Evolutionary conservation across 2,888 invertebrate genomes (phyloP), one percentile per base, ranked within the genome.

Genomic region (Pemphredon lugubris): DNA sequence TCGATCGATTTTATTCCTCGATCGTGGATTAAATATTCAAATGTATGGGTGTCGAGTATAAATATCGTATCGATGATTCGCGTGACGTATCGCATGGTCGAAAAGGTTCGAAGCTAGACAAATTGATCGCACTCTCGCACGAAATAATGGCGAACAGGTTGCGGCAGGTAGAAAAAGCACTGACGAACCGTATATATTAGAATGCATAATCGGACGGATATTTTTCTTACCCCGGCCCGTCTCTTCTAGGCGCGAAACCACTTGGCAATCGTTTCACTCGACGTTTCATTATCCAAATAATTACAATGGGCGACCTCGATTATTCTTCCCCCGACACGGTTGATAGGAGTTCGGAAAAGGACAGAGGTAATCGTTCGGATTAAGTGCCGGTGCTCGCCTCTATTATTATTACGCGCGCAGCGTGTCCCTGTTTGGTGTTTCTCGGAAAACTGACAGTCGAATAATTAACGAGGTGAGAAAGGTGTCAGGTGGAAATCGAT

Each of bases 101-200:
- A 21, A 23, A 23, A 21, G 3, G n/a, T 2, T 45, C 45, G 23
- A 23, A 11, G 45, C n/a, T n/a, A n/a, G n/a, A 23, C 45, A 23
- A 5, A 23, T 2, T 5, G 42, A 9, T 42, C 18, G n/a, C 40
- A 11, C 40, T 18, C 4, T 40, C 2, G 40, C 16, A 4, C 11
- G 14, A 4, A 21, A 45, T 45, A 45, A 45, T 45, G 23, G 23
- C 21, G 1, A 45, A 14, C 45, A 21, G 23, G 23, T 32, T 14
- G 16, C 11, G 13, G 30, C 55, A 45, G 55, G 55, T 57, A 57
- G 34, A 14, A 13, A 0, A 9, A 30, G 11, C 23, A n/a, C 34
- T 11, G 1, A 9, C n/a, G 23, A 14, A 11, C 13, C 26, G 11
- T 18, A 45, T 6, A 6, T 7, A 47, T 18, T 14, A 1, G 26